Percentiles rank a stretch among this genome's conserved stretches.
Evolutionary conservation across 2,888 invertebrate genomes (phyloP).

Genomic region (Ochropleura plecta): DNA sequence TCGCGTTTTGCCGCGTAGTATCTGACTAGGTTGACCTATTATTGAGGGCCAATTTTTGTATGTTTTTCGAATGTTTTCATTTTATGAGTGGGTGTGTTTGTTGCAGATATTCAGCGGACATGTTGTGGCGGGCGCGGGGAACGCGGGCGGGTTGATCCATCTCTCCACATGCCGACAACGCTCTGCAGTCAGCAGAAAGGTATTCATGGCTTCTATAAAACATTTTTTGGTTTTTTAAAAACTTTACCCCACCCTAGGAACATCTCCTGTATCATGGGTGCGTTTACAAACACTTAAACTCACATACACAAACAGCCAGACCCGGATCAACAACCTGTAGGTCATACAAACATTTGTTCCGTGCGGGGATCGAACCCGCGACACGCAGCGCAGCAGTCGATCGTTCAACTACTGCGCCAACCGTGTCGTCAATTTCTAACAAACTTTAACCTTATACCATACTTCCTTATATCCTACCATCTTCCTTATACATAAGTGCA

Average conservation of each 20-base stretch:
- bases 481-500: not conserved
- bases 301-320: not conserved
- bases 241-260: too few relatives aligned
- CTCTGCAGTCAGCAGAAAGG: conserved; percentile 89
- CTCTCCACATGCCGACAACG: conserved; percentile 87
- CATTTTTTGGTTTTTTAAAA: too few relatives aligned
- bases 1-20: too few relatives aligned
- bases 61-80: not conserved
- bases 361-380: too few relatives aligned
- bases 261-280: not conserved
- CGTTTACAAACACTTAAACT: not conserved
- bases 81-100: conserved; percentile 56
- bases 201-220: conserved; percentile 44
- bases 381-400: too few relatives aligned
- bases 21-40: too few relatives aligned
- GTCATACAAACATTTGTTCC: too few relatives aligned
- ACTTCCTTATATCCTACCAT: too few relatives aligned
- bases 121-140: conserved; percentile 74
- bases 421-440: too few relatives aligned
- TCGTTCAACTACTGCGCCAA: too few relatives aligned
- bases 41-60: too few relatives aligned
- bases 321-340: too few relatives aligned
- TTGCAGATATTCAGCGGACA: conserved; percentile 76
- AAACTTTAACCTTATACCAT: not conserved
- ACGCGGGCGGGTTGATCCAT: conserved; percentile 79